A percentile compares a stretch with the other conserved stretches of the same genome.
phyloP scores from a whole-genome alignment of 37 sponge, comb jelly and placozoan species.

The Theonella swinhoei region DNA sequence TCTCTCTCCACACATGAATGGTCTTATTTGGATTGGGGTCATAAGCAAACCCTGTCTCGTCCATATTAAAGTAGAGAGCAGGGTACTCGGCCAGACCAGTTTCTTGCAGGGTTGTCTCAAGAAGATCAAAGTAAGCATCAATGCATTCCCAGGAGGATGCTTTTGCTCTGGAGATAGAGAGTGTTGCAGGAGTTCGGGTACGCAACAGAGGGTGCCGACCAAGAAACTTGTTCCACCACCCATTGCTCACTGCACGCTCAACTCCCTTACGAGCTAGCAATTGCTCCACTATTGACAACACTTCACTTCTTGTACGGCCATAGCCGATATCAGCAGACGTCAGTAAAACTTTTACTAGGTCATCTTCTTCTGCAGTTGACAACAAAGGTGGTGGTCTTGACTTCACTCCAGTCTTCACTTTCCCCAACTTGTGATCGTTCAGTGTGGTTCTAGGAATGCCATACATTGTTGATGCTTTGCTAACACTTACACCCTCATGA shows the following conservation, averaged over 20 bases:
- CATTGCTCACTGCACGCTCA: neutral
- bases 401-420: neutral
- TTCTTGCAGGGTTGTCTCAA: constrained; percentile 18
- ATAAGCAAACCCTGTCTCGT: constrained; percentile 48
- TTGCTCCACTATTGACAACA: constrained; percentile 1
- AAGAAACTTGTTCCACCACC: constrained; percentile 27
- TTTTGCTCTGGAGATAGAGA: constrained; percentile 21
- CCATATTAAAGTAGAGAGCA: constrained; percentile 23
- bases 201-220: constrained; percentile 13
- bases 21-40: constrained; percentile 5
- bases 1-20: neutral
- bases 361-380: neutral
- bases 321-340: constrained; percentile 17
- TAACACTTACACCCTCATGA: neutral
- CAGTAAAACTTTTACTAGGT: neutral
- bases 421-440: neutral
- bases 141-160: constrained; percentile 17
- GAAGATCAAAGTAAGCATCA: constrained; percentile 23
- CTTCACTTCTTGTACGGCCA: neutral
- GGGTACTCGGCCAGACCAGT: constrained; percentile 46
- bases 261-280: constrained; percentile 12
- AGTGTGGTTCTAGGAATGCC: constrained; percentile 5
- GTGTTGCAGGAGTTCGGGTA: constrained; percentile 7
- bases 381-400: neutral
- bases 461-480: neutral